These are phyloP conservation scores for Caenorhabditis remanei DNA, from an alignment of 1,140 invertebrate species.

Conservation along the genomic window DNA sequence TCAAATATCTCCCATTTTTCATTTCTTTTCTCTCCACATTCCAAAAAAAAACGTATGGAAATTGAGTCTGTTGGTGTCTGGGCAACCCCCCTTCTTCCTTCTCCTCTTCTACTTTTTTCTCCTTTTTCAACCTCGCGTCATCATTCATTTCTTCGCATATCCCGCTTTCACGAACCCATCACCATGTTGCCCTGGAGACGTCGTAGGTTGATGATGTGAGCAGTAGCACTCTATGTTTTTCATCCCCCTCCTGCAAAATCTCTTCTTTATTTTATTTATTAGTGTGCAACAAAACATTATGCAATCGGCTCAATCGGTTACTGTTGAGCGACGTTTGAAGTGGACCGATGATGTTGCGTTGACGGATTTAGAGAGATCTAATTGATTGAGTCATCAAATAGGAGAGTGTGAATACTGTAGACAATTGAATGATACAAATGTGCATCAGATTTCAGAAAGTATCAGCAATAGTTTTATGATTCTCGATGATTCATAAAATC, in stretches of 20 bases:
- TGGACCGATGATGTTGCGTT: slow-evolving; percentile 14
- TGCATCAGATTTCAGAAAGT: too few relatives aligned
- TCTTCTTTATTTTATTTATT: not conserved
- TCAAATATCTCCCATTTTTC: not conserved
- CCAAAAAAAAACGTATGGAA: not conserved
- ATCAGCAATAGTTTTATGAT: too few relatives aligned
- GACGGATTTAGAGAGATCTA: not conserved
- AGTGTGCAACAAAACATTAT: slow-evolving; percentile 9
- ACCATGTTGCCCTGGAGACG: slow-evolving; percentile 19
- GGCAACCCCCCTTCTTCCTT: not conserved
- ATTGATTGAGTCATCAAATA: slow-evolving; percentile 6
- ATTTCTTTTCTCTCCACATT: not conserved
- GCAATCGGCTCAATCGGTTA: slow-evolving; percentile 28
- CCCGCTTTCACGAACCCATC: not conserved
- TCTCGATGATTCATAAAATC: too few relatives aligned
- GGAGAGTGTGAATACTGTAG: not conserved
- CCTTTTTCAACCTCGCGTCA: not conserved
- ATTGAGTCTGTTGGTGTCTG: not conserved
- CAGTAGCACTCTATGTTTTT: not conserved
- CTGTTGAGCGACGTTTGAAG: slow-evolving; percentile 34
- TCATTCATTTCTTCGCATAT: slow-evolving; percentile 33
- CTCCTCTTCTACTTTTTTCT: not conserved
- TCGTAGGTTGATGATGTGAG: slow-evolving; percentile 4
- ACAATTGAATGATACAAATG: not conserved
- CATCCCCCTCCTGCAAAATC: not conserved